Conservation (phyloP, 2,888 invertebrate genomes). For the Amblyjoppa fuscipennis region DNA sequence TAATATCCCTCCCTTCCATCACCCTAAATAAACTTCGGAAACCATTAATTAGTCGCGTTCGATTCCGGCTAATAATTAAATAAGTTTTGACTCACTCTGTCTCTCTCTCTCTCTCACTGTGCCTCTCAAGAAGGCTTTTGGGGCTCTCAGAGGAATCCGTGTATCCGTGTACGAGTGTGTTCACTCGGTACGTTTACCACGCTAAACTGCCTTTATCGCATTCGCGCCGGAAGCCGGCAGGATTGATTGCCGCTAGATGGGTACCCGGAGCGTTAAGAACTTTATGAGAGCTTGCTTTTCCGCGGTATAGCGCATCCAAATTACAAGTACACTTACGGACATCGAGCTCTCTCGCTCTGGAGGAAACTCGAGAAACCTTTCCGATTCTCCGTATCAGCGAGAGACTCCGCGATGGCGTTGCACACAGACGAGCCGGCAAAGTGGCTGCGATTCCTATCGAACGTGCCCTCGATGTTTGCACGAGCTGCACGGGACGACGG, state of each 20-base stretch:
- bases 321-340: neutral
- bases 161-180: slow-evolving; percentile 11
- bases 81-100: slow-evolving; percentile 28
- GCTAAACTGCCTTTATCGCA: slow-evolving; percentile 22
- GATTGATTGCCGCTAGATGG: slow-evolving; percentile 48
- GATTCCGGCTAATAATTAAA: slow-evolving; percentile 45
- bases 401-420: neutral
- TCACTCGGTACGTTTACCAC: neutral
- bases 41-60: slow-evolving; percentile 35
- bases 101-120: neutral
- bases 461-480: slow-evolving; percentile 24
- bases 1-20: neutral
- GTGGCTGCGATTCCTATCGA: slow-evolving; percentile 49
- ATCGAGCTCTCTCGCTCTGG: neutral
- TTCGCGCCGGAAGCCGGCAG: slow-evolving; percentile 29
- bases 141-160: neutral
- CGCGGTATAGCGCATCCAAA: neutral
- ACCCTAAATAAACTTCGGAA: neutral
- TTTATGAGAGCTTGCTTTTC: slow-evolving; percentile 40
- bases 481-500: neutral
- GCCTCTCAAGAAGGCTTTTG: neutral
- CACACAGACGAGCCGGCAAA: neutral
- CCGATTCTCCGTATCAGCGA: neutral
- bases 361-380: neutral
- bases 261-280: slow-evolving; percentile 25